Conservation (phyloP, 2,888 invertebrate species). For the Scaptomyza tumidula region DNA sequence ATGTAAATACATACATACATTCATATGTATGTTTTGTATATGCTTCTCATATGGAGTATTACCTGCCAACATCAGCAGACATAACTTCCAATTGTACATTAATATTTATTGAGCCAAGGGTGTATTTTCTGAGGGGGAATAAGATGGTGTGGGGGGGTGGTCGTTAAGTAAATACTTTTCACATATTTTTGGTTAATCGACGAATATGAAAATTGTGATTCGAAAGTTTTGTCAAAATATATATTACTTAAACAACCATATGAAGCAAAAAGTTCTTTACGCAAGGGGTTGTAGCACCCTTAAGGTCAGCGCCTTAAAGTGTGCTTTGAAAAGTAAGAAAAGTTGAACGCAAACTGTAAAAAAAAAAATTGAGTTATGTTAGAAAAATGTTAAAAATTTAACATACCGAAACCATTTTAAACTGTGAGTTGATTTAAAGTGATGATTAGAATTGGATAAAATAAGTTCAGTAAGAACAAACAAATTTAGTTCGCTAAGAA, state of each 20-base stretch:
- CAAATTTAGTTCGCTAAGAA: too few relatives aligned
- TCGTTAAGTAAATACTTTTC: background rate
- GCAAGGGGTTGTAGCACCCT: background rate
- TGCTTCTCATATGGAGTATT: constrained; percentile 1
- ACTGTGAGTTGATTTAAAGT: too few relatives aligned
- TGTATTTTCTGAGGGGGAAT: background rate
- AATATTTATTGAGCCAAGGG: constrained; percentile 58
- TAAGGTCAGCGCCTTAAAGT: background rate
- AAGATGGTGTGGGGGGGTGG: background rate
- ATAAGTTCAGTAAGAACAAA: background rate
- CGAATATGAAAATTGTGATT: background rate
- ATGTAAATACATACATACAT: constrained; percentile 16
- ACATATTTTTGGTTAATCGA: background rate
- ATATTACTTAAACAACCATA: background rate
- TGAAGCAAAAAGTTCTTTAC: too few relatives aligned
- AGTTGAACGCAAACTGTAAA: background rate
- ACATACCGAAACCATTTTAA: too few relatives aligned
- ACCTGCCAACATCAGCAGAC: constrained; percentile 35
- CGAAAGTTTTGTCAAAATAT: background rate
- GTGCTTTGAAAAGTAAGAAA: background rate
- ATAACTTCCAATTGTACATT: constrained; percentile 47
- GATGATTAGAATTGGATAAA: too few relatives aligned
- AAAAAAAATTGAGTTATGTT: too few relatives aligned
- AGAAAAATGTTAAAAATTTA: too few relatives aligned
- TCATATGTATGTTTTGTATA: background rate